phyloP scores from a whole-genome alignment of 23 tunicate genomes.

The Trididemnum miniatum region DNA sequence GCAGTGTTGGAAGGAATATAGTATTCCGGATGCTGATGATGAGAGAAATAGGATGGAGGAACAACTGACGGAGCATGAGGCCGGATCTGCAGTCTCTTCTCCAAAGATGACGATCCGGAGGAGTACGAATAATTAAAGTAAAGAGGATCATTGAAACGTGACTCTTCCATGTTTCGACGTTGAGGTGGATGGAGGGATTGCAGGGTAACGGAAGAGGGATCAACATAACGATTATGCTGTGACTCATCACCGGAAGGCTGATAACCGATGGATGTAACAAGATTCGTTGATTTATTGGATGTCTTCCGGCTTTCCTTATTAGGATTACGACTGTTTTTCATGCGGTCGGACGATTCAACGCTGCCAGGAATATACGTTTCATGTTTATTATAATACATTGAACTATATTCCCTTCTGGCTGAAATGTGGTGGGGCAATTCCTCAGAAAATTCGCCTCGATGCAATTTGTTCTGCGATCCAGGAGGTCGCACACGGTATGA shows the following conservation, averaged over 20 bases:
- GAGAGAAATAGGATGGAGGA: constrained; percentile 1
- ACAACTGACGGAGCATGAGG: constrained; percentile 1
- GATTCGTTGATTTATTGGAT: not conserved
- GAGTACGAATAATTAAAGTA: not conserved
- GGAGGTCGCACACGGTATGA: not conserved
- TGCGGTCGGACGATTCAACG: not conserved
- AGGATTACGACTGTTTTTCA: not conserved
- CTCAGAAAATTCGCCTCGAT: not conserved
- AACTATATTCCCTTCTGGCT: not conserved
- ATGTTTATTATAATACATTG: no score
- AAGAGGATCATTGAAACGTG: no score
- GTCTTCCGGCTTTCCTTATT: not conserved
- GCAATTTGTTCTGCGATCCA: not conserved
- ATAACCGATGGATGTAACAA: not conserved
- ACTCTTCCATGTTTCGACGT: not conserved
- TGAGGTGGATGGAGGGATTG: not conserved
- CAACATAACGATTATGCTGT: not conserved
- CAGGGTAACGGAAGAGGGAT: not conserved
- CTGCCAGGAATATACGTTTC: no score
- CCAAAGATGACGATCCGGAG: no score
- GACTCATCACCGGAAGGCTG: not conserved
- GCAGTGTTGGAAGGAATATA: not conserved
- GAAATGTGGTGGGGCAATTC: not conserved
- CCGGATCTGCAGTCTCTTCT: not conserved
- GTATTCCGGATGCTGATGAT: not conserved